phyloP scores from a whole-genome alignment of 2,888 invertebrate genomes.

The Nomada ruficornis region DNA sequence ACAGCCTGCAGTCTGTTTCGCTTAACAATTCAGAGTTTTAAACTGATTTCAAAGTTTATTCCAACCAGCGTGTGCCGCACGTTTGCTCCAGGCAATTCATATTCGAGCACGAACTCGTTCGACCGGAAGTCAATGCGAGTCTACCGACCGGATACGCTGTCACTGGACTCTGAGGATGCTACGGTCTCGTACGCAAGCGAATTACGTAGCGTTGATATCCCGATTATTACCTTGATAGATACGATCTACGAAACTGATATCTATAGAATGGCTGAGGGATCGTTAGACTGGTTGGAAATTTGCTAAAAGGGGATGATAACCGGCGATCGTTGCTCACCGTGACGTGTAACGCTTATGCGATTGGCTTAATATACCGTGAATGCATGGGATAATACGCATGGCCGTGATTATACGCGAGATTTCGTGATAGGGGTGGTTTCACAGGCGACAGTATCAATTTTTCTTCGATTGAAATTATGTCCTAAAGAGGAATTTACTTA shows the following conservation, averaged over 20 bases:
- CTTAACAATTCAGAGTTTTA: conserved; percentile 56
- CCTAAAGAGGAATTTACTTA: too few species aligned
- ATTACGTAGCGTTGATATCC: conserved; percentile 4
- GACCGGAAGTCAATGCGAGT: conserved; percentile 4
- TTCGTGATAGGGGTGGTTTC: too few species aligned
- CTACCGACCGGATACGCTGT: background rate
- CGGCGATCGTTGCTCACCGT: background rate
- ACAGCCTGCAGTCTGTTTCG: conserved; percentile 43
- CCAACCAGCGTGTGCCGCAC: conserved; percentile 11
- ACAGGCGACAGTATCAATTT: too few species aligned
- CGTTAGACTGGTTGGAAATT: conserved; percentile 22
- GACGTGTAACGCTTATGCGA: background rate
- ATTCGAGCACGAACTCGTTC: conserved; percentile 12
- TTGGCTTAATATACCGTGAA: background rate
- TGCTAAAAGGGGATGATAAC: conserved; percentile 14
- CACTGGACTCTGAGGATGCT: background rate
- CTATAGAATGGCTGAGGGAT: conserved; percentile 3
- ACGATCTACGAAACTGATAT: background rate
- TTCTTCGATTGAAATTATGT: too few species aligned
- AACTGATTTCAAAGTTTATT: conserved; percentile 54
- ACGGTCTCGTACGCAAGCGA: background rate
- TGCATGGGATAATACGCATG: background rate
- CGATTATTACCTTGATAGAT: conserved; percentile 29
- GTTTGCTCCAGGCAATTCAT: conserved; percentile 39
- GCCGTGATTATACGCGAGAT: background rate